These are phyloP conservation scores for Carassius auratus DNA, from an alignment of 2,113 vertebrate species.

Conservation along the genomic window DNA sequence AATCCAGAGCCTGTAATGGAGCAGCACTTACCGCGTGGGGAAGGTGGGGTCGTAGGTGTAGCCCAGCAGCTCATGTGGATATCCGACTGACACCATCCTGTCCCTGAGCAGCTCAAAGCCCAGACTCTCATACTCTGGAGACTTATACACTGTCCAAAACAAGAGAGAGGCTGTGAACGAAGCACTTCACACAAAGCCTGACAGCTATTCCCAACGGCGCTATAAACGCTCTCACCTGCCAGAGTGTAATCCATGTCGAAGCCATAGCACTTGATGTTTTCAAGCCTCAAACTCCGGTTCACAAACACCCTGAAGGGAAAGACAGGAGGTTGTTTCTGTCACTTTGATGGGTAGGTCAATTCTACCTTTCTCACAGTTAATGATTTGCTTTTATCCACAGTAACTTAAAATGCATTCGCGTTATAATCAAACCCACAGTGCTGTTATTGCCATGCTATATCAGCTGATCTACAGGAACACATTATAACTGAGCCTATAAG, in stretches of 20 bases:
- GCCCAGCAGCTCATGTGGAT: conserved; percentile 79
- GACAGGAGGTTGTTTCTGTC: background rate
- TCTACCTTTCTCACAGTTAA: background rate
- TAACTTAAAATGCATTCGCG: background rate
- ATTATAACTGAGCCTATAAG: background rate
- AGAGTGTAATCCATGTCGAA: conserved; percentile 90
- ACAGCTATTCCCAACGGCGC: background rate
- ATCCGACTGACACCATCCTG: conserved; percentile 79
- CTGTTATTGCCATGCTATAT: background rate
- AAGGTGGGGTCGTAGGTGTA: conserved; percentile 81
- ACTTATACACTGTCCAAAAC: conserved; percentile 80
- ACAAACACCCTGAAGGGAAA: conserved; percentile 79
- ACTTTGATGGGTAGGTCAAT: background rate
- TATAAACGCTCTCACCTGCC: conserved; percentile 72
- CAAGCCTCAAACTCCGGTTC: conserved; percentile 80
- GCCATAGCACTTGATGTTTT: conserved; percentile 85
- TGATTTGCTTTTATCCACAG: background rate
- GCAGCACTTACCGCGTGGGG: conserved; percentile 78
- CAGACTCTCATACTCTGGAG: conserved; percentile 81
- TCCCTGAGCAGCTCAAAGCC: conserved; percentile 82
- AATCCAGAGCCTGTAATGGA: background rate
- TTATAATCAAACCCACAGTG: conserved; percentile 14
- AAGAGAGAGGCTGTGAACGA: background rate
- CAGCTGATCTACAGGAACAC: background rate
- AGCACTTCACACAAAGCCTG: background rate